Evolutionary conservation across 2,888 invertebrate species (phyloP), one percentile per base, ranked within the genome.

Genomic region (Microctonus hyperodae): DNA sequence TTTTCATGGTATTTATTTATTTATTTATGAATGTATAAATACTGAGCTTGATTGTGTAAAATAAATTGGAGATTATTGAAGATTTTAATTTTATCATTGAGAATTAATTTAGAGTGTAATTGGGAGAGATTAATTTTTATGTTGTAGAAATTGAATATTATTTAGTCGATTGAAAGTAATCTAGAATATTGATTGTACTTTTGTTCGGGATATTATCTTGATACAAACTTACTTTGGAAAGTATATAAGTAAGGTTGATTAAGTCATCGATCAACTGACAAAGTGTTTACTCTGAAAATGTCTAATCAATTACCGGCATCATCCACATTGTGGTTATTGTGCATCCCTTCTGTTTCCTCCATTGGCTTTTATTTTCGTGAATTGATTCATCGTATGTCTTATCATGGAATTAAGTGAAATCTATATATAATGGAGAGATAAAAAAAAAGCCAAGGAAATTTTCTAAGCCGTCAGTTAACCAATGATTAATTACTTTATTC

Each of bases 191-290:
- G 16, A 44, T 16, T 44, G 16, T 7, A 44, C 16, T 44, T 44
- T 40, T 4, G n/a, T 40, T 44, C 2, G 6, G 2, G 16, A 7
- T 20, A 44, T 16, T 44, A 44, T 44, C 6, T 9, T 16, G 44
- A 44, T 16, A 44, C 16, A 44, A 44, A 44, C 16, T 44, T 37
- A n/a, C 7, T 28, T 28, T 4, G 37, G 13, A 11, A 44, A 5
- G 16, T 16, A 5, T 6, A 9, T 55, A 7, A 25, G 5, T 20
- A 63, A 74, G 74, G 74, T 76, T 79, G 79, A 81, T 81, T 79
- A 77, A 78, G 79, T 79, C 81, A 83, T 82, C 82, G 79, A 83
- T 82, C 81, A 81, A 80, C 75, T 61, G 76, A 75, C 75, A 70
- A 74, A 77, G 78, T 80, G 79, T 81, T 81, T 81, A 78, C 79